Conservation (phyloP, 1,140 invertebrate species). For the Neodiprion pinetum region DNA sequence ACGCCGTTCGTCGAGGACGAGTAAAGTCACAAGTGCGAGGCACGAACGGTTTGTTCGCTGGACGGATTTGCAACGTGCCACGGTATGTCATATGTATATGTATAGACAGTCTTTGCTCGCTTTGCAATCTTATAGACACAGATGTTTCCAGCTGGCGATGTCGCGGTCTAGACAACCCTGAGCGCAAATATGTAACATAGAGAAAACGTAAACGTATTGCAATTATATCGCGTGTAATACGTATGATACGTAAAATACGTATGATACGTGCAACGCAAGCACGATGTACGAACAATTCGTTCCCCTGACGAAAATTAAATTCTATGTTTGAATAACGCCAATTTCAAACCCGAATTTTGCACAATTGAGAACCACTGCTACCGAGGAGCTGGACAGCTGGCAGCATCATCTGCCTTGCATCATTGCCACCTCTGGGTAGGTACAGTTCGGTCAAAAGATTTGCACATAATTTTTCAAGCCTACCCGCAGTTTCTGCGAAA, state of each 20-base stretch:
- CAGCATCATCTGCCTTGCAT: slow-evolving; percentile 6
- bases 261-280: too few species aligned
- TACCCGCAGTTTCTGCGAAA: too few species aligned
- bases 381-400: not conserved
- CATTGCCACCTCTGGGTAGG: not conserved
- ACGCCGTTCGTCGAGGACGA: too few species aligned
- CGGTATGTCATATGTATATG: too few species aligned
- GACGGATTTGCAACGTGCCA: too few species aligned
- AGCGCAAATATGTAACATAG: not conserved
- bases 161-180: not conserved
- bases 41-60: too few species aligned
- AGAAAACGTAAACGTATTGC: not conserved
- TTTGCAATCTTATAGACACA: not conserved
- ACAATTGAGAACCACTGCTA: not conserved
- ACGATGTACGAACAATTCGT: too few species aligned
- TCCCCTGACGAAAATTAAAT: too few species aligned
- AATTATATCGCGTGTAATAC: not conserved
- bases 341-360: not conserved
- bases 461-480: not conserved
- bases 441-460: not conserved
- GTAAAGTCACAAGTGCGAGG: too few species aligned
- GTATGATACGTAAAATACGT: too few species aligned
- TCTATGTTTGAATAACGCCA: too few species aligned
- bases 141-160: not conserved
- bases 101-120: too few species aligned